Conservation (phyloP, 2,113 vertebrate species). For the Balaenoptera acutorostrata region DNA sequence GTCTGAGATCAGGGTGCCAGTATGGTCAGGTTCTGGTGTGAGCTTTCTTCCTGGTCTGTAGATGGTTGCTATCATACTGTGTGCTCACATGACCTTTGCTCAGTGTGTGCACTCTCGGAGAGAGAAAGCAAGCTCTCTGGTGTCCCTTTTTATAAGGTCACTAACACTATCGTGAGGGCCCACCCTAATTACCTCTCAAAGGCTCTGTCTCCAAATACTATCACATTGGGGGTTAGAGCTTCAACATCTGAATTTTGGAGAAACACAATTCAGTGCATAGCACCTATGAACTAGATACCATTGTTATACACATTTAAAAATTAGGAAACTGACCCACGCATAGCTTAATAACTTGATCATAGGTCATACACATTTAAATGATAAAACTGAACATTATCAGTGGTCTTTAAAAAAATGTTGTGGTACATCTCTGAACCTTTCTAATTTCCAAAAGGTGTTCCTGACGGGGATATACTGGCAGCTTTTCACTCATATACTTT, state of each 20-base stretch:
- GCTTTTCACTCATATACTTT: not conserved
- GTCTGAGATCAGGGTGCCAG: not conserved
- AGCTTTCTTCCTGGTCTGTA: not conserved
- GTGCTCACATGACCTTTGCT: not conserved
- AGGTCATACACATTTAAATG: not conserved
- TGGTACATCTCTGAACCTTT: not conserved
- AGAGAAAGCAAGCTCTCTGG: not conserved
- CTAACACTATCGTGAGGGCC: not conserved
- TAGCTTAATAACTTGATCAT: not conserved
- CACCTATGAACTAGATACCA: not conserved
- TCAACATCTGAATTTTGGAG: not conserved
- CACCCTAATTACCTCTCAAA: not conserved
- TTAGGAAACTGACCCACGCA: not conserved
- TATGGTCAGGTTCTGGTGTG: not conserved
- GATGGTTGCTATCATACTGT: not conserved
- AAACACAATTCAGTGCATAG: not conserved
- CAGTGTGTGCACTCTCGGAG: not conserved
- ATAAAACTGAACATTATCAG: not conserved
- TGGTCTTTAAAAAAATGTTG: not conserved
- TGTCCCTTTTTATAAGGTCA: not conserved
- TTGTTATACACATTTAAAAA: not conserved
- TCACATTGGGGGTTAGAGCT: not conserved
- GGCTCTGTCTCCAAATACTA: not conserved
- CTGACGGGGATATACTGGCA: not conserved
- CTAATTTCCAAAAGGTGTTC: not conserved